Conservation (phyloP, 2,888 invertebrate species). For the Papilio gigon region DNA sequence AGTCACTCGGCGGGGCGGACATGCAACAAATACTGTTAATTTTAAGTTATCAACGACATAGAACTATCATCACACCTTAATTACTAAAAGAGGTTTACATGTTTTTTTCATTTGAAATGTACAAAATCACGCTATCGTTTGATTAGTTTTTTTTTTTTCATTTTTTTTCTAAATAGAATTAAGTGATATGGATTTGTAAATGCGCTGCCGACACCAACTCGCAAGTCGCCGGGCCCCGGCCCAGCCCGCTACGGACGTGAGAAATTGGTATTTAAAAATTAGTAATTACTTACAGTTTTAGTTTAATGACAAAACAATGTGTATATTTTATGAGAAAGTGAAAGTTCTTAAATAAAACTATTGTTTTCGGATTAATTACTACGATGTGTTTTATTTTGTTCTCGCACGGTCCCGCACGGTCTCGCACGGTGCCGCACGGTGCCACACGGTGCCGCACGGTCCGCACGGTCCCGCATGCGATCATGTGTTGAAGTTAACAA, state of each 20-base stretch:
- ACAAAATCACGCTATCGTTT: conserved; percentile 81
- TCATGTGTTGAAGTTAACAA: background rate
- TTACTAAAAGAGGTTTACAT: conserved; percentile 65
- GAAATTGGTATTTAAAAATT: conserved; percentile 82
- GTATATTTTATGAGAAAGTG: conserved; percentile 83
- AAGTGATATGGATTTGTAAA: conserved; percentile 77
- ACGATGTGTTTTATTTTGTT: conserved; percentile 74
- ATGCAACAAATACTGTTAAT: conserved; percentile 62
- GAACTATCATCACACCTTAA: conserved; percentile 80
- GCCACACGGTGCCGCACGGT: too few relatives aligned
- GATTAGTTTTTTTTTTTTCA: conserved; percentile 64
- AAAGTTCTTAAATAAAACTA: conserved; percentile 83
- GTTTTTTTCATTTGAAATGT: conserved; percentile 77
- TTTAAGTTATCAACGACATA: conserved; percentile 76
- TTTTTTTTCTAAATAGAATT: conserved; percentile 77
- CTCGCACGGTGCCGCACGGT: too few relatives aligned
- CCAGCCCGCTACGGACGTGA: conserved; percentile 67
- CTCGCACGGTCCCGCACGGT: too few relatives aligned
- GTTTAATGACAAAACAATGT: conserved; percentile 83
- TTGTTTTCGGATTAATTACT: conserved; percentile 82
- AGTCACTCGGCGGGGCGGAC: conserved; percentile 30
- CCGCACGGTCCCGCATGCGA: conserved; percentile 17
- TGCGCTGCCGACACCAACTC: conserved; percentile 62
- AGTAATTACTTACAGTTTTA: conserved; percentile 82
- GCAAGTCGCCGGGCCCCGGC: conserved; percentile 59